These are phyloP conservation scores for Sigmodon hispidus DNA, from an alignment of 2,113 vertebrate species.

Conservation along the genomic window DNA sequence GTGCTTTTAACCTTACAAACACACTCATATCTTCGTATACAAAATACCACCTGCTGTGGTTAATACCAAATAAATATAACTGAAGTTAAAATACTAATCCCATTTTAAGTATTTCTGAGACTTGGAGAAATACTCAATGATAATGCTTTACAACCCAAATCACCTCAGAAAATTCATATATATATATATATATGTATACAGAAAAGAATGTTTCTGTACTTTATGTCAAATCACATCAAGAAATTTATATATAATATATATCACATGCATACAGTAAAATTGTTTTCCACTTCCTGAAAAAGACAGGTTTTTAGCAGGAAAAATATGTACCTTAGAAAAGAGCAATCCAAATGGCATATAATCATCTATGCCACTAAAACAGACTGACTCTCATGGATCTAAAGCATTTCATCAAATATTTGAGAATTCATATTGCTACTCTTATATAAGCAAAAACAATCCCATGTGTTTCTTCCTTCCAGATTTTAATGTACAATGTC, in stretches of 20 bases:
- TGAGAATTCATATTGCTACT: conserved; percentile 38
- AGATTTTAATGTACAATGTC: conserved; percentile 29
- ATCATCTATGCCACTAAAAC: not conserved
- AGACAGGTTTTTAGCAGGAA: not conserved
- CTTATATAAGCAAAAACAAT: not conserved
- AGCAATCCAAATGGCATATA: conserved; percentile 24
- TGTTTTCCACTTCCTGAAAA: conserved; percentile 27
- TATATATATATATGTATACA: not conserved
- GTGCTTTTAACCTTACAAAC: not conserved
- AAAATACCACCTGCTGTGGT: not conserved
- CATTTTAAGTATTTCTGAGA: conserved; percentile 35
- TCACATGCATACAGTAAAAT: not conserved
- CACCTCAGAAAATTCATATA: not conserved
- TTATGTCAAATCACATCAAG: not conserved
- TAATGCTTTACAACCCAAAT: not conserved
- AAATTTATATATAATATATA: not conserved
- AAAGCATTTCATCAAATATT: conserved; percentile 29
- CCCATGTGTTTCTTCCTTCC: not conserved
- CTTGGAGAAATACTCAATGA: conserved; percentile 19
- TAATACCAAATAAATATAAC: conserved; percentile 17
- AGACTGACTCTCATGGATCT: not conserved
- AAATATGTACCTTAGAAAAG: not conserved
- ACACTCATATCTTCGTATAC: not conserved
- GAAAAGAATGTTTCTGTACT: not conserved
- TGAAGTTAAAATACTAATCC: not conserved